Base-by-base conservation (phyloP, 2,113 vertebrate species). In the Tapirus terrestris region DNA sequence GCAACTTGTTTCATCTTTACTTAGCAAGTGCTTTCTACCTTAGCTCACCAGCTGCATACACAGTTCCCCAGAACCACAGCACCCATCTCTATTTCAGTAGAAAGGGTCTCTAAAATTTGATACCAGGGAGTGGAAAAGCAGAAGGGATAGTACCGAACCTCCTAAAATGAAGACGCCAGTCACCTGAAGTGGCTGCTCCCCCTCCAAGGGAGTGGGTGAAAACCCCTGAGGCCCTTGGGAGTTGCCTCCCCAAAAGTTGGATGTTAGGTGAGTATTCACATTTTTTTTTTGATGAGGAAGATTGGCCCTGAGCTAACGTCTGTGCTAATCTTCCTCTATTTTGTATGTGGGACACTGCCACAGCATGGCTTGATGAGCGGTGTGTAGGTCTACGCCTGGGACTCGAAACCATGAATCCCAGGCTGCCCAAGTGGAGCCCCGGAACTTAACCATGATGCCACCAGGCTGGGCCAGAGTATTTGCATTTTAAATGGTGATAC, bases 1-100 rank as follows among this genome's bases (percentile, higher is more conserved):
- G 70, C 31, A 82, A 79, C 68, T 80, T 20, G 23, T 75, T 96
- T 68, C 70, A 84, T 94, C 68, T 93, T 96, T 84, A 31, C 77
- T 93, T 94, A 72, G 68, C 65, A 61, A 70, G 53, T 63, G n/a
- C 89, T 92, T 82, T 94, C 63, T 94, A n/a, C 33, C 25, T 53
- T 25, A 84, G 70, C 53, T 43, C 39, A 65, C 79, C 84, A 87
- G 70, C 6, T 87, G 48, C 65, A 65, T 21, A 72, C 9, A 45
- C 1, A 2, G 2, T 17, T 89, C 43, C 95, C 33, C 76, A 80
- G 48, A 79, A 68, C 45, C 63, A 9, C 6, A 72, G 73, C 21
- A 1, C 56, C 61, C 17, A 10, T 90, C 51, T 91, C 79, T 58
- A 10, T 60, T 89, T 94, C 61, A 70, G 76, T 68, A 53, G 70